Evolutionary conservation across 2,888 invertebrate species (phyloP), one percentile per base, ranked within the genome.

Genomic region (Taphrorychus bicolor): DNA sequence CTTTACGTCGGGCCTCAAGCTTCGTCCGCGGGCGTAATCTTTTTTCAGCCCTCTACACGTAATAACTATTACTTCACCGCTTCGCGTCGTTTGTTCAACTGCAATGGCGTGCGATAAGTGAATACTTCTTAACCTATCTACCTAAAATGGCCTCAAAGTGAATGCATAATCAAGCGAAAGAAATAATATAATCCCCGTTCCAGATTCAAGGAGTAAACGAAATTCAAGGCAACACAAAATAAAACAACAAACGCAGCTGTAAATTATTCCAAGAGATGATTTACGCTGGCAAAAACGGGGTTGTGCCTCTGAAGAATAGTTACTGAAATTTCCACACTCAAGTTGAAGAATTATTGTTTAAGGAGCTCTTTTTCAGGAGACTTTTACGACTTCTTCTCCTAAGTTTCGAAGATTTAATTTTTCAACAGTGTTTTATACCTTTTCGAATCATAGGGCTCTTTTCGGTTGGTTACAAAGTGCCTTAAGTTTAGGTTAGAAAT

Each of bases 151-250:
- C n/a, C n/a, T n/a, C n/a, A n/a, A n/a, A n/a, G n/a, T n/a, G n/a
- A n/a, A n/a, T n/a, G n/a, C n/a, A n/a, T n/a, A n/a, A n/a, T n/a
- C n/a, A n/a, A n/a, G n/a, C n/a, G n/a, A n/a, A n/a, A n/a, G n/a
- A n/a, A n/a, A n/a, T n/a, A n/a, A n/a, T n/a, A n/a, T n/a, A n/a
- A n/a, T n/a, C n/a, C n/a, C n/a, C n/a, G n/a, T n/a, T n/a, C n/a
- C n/a, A n/a, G n/a, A n/a, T 41, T 24, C 48, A 59, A 54, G 23
- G 32, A 53, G 53, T 45, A 52, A 59, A 59, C 59, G 59, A 66
- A 66, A 59, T 59, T 66, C 59, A 66, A 66, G 59, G 59, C 68
- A 68, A 63, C 61, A 59, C 58, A 68, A 68, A 63, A 64, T 67
- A 68, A 68, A 68, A 68, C 62, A 63, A 53, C 53, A 23, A 53